Conservation (phyloP, 1,140 invertebrate species). For the Drosophila carrolli region DNA sequence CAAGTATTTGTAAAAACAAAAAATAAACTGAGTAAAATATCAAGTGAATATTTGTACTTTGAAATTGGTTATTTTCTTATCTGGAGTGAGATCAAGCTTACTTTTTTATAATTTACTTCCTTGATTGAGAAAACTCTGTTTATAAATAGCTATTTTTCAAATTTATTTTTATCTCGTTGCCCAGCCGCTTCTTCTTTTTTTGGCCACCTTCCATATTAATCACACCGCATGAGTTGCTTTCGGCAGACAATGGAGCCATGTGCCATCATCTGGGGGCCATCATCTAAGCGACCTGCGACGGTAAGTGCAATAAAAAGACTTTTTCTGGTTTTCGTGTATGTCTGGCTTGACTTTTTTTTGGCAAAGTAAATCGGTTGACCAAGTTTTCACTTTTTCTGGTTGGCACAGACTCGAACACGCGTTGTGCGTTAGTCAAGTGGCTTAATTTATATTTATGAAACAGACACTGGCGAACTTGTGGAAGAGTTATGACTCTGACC, state of each 20-base stretch:
- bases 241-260: constrained; percentile 69
- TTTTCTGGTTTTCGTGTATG: constrained; percentile 12
- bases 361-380: constrained; percentile 47
- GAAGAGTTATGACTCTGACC: constrained; percentile 80
- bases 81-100: too few species aligned
- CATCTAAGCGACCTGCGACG: constrained; percentile 41
- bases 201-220: constrained; percentile 78
- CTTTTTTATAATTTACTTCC: constrained; percentile 2
- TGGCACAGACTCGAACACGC: constrained; percentile 24
- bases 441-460: constrained; percentile 82
- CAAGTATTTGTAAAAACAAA: too few species aligned
- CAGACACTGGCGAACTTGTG: constrained; percentile 73
- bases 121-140: constrained; percentile 60
- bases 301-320: constrained; percentile 44
- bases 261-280: constrained; percentile 45
- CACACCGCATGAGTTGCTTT: constrained; percentile 75
- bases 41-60: too few species aligned
- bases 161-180: constrained; percentile 17
- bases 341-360: constrained; percentile 29
- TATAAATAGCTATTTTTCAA: constrained; percentile 43
- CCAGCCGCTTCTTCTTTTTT: constrained; percentile 26
- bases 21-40: too few species aligned
- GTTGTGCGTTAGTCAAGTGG: constrained; percentile 73
- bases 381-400: constrained; percentile 56
- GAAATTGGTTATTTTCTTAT: neutral